These are phyloP conservation scores for Setophaga petechia DNA, from an alignment of 2,113 vertebrate genomes.

Conservation along the genomic window DNA sequence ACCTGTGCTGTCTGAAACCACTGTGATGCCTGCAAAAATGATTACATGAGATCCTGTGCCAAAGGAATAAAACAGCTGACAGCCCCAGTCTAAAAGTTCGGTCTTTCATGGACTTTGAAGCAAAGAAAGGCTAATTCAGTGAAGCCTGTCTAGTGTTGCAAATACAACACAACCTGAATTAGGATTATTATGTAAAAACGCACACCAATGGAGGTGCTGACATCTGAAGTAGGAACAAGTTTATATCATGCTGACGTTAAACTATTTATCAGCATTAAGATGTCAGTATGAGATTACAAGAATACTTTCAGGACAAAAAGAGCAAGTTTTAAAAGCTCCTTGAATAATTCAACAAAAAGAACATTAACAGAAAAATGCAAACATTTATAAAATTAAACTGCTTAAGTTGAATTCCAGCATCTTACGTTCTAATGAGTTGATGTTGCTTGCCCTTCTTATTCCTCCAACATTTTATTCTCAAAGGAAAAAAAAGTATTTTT, in stretches of 20 bases:
- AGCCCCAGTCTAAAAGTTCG: not conserved
- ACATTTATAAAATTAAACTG: not conserved
- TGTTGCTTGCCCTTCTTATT: not conserved
- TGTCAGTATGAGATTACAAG: conserved; percentile 35
- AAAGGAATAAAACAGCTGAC: not conserved
- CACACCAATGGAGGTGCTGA: not conserved
- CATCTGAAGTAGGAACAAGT: not conserved
- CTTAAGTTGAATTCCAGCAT: not conserved
- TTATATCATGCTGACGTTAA: not conserved
- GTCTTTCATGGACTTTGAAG: not conserved
- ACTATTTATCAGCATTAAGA: conserved; percentile 47
- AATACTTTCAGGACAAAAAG: conserved; percentile 25
- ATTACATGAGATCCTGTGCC: not conserved
- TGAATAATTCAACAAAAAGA: conserved; percentile 18
- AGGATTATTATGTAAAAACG: not conserved
- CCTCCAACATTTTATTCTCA: not conserved
- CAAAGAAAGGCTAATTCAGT: not conserved
- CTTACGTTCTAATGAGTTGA: not conserved
- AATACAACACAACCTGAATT: not conserved
- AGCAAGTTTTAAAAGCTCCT: conserved; percentile 7
- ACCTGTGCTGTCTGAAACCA: not conserved
- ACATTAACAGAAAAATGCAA: conserved; percentile 28
- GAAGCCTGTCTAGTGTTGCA: not conserved
- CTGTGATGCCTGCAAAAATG: not conserved
- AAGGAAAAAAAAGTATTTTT: not conserved